Conservation (phyloP, 2,113 vertebrate genomes). For the Mastomys coucha region DNA sequence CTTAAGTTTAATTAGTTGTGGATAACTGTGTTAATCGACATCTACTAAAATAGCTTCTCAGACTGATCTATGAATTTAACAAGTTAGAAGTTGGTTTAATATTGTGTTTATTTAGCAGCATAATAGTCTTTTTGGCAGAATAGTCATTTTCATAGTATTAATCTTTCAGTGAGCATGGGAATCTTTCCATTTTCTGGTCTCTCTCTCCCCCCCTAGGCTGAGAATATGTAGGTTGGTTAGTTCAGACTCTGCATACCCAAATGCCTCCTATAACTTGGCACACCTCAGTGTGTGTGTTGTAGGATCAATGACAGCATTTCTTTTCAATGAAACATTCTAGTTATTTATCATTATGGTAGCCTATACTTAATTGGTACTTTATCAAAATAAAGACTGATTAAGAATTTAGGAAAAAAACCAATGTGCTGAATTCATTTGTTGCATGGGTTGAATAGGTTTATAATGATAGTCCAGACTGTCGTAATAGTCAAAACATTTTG, state of each 20-base stretch:
- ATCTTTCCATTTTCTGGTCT: not conserved
- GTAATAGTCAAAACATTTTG: constrained; percentile 6
- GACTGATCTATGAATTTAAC: not conserved
- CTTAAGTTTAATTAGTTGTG: not conserved
- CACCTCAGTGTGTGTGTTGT: not conserved
- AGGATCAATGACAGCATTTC: not conserved
- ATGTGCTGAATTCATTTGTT: not conserved
- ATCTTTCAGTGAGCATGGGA: not conserved
- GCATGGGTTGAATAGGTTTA: not conserved
- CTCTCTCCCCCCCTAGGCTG: not conserved
- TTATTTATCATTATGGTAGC: not conserved
- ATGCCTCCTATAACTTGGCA: not conserved
- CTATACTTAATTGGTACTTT: not conserved
- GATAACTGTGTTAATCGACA: not conserved
- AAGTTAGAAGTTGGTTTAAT: not conserved
- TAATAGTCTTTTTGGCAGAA: not conserved
- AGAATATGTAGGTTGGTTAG: not conserved
- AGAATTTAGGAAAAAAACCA: not conserved
- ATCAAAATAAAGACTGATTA: not conserved
- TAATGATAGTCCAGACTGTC: not conserved
- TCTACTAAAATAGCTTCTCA: not conserved
- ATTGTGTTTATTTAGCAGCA: not conserved
- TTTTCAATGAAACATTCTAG: not conserved
- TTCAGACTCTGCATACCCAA: not conserved
- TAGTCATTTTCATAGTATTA: not conserved